phyloP scores from a whole-genome alignment of 2,797 vertebrate genomes.

The Macropodus opercularis region DNA sequence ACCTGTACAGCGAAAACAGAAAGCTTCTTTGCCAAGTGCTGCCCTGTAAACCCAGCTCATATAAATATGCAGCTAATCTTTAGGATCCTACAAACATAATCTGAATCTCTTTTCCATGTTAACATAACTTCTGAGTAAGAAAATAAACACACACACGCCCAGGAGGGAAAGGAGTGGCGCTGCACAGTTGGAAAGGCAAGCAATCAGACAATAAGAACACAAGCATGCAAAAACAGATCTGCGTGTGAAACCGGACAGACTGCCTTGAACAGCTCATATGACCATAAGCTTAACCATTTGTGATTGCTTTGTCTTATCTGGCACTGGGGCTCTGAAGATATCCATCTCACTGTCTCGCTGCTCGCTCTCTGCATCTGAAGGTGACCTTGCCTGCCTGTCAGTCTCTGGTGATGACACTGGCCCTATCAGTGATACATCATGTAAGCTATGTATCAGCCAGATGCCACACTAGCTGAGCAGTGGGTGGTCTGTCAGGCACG shows the following conservation, averaged over 20 bases:
- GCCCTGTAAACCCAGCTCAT: constrained; percentile 38
- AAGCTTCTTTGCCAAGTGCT: constrained; percentile 22
- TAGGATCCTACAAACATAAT: constrained; percentile 39
- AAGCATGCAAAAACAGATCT: constrained; percentile 48
- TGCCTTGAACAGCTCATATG: constrained; percentile 37
- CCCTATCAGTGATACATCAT: constrained; percentile 75
- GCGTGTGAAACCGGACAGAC: constrained; percentile 35
- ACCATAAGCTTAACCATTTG: constrained; percentile 37
- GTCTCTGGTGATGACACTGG: constrained; percentile 69
- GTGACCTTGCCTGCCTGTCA: constrained; percentile 75
- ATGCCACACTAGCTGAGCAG: constrained; percentile 60
- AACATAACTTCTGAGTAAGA: constrained; percentile 5
- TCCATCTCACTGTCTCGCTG: constrained; percentile 44
- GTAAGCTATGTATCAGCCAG: constrained; percentile 70
- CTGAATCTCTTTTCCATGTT: neutral
- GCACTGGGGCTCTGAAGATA: constrained; percentile 58
- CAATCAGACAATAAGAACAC: constrained; percentile 22
- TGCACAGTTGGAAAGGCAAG: constrained; percentile 17
- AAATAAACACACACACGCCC: constrained; percentile 13
- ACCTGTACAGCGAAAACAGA: constrained; percentile 29
- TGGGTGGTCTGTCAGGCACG: constrained; percentile 70
- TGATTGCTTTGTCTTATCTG: constrained; percentile 68
- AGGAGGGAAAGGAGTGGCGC: constrained; percentile 12
- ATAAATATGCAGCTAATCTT: constrained; percentile 56
- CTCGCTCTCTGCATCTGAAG: constrained; percentile 61